These are phyloP conservation scores for Cantharis lateralis DNA, from an alignment of 2,888 invertebrate genomes.

Conservation along the genomic window DNA sequence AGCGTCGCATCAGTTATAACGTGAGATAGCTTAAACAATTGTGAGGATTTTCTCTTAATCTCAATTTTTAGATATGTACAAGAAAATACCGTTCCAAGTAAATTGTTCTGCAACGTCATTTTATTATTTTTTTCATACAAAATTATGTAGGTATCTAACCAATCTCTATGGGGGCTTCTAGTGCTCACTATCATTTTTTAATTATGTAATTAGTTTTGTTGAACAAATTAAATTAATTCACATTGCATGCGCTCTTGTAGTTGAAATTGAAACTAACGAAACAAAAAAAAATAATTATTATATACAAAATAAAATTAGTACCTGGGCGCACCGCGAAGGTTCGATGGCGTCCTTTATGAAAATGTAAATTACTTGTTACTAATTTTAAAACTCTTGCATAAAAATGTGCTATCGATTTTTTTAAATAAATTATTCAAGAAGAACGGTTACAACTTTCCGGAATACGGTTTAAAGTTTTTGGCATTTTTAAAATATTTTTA, in stretches of 20 bases:
- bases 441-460: conserved; percentile 19
- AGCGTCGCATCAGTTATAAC: not conserved
- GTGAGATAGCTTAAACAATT: not conserved
- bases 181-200: not conserved
- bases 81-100: not conserved
- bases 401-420: conserved; percentile 26
- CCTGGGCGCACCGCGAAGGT: not conserved
- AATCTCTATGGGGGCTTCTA: not conserved
- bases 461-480: conserved; percentile 26
- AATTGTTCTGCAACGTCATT: not conserved
- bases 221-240: not conserved
- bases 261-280: not conserved
- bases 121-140: not conserved
- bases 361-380: conserved; percentile 23
- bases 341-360: conserved; percentile 13
- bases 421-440: conserved; percentile 24
- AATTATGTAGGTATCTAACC: not conserved
- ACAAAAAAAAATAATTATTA: too few relatives aligned
- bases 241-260: not conserved
- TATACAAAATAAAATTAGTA: too few relatives aligned
- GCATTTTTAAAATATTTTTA: conserved; percentile 13
- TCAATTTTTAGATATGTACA: not conserved
- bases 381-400: conserved; percentile 24
- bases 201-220: not conserved
- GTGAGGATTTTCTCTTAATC: not conserved